Evolutionary conservation across 2,113 vertebrate genomes (phyloP).

Genomic region (Gorilla gorilla): DNA sequence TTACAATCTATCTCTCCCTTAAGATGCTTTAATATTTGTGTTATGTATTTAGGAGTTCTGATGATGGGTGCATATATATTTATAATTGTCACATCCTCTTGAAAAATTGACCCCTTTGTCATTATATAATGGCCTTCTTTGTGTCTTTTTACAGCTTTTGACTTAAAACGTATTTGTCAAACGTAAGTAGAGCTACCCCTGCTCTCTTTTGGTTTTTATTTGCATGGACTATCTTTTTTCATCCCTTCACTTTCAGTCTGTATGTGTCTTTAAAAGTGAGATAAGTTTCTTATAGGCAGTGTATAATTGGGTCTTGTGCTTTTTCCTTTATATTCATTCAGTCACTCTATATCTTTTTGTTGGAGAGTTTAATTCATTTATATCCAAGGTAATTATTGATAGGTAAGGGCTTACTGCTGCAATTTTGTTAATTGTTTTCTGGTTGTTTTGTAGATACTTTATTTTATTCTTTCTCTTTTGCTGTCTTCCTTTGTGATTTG

Average conservation of each 20-base stretch:
- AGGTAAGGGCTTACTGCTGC: background rate
- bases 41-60: background rate
- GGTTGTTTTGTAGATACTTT: background rate
- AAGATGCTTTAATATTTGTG: background rate
- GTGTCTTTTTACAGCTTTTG: background rate
- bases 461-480: background rate
- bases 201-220: background rate
- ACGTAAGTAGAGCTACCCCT: background rate
- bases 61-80: background rate
- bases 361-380: background rate
- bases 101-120: background rate
- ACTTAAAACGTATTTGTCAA: background rate
- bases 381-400: background rate
- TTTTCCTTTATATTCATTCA: background rate
- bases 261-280: background rate
- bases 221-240: background rate
- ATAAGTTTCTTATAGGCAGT: background rate
- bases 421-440: background rate
- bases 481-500: background rate
- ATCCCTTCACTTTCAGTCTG: background rate
- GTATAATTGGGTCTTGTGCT: background rate
- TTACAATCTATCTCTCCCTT: background rate
- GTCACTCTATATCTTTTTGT: background rate
- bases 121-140: background rate
- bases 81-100: background rate